Evolutionary conservation across 2,113 vertebrate genomes (phyloP).

Genomic region (Alligator sinensis): DNA sequence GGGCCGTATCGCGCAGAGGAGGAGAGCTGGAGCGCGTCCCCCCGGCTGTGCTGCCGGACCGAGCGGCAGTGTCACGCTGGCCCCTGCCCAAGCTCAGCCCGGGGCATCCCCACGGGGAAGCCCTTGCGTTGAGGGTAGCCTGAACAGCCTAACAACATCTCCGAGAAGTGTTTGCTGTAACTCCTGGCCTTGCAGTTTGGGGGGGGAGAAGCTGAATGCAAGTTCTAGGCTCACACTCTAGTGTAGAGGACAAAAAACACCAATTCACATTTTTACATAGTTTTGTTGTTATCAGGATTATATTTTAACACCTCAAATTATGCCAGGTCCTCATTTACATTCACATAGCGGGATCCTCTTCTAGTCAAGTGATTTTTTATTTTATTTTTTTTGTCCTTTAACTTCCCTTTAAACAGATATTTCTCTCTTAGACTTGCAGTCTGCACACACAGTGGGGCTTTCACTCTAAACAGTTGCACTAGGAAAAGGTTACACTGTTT

Average conservation of each 20-base stretch:
- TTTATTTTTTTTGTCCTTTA: no score
- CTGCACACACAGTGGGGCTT: rapidly evolving
- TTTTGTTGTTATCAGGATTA: rapidly evolving
- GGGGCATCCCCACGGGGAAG: neutral
- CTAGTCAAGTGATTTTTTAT: neutral
- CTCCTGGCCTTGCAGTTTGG: neutral
- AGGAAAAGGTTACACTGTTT: neutral
- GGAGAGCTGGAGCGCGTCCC: neutral
- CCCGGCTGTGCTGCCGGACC: no score
- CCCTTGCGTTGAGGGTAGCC: no score
- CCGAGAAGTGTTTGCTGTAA: rapidly evolving
- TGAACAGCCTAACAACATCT: rapidly evolving
- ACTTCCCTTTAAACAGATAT: no score
- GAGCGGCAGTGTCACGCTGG: no score
- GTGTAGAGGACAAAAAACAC: neutral
- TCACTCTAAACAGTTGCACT: neutral
- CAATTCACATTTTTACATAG: rapidly evolving
- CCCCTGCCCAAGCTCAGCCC: no score
- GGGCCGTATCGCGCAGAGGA: neutral
- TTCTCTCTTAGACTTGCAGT: neutral
- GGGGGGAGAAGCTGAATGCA: neutral
- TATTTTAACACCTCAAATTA: neutral
- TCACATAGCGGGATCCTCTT: neutral
- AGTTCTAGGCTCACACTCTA: no score
- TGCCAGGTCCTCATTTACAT: neutral